Percentiles rank a stretch among this genome's conserved stretches.
Evolutionary conservation across 2,888 invertebrate genomes (phyloP).

Genomic region (Bellardia pandia): DNA sequence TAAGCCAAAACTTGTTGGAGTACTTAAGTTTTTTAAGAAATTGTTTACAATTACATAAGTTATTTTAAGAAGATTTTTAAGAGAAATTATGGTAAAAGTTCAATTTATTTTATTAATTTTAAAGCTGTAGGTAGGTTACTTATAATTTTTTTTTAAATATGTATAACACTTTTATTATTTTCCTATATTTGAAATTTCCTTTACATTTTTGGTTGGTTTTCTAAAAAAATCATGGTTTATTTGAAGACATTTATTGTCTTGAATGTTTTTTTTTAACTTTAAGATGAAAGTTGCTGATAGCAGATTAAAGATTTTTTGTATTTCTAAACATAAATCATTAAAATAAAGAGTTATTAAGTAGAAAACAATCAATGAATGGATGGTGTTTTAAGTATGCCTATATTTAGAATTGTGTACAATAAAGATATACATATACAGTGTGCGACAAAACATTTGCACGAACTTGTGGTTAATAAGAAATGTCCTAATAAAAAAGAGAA

Average conservation of each 20-base stretch:
- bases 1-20: no score
- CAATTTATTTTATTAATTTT: no score
- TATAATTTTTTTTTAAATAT: background rate
- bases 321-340: background rate
- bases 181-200: background rate
- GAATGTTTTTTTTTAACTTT: background rate
- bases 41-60: no score
- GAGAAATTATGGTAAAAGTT: no score
- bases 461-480: no score
- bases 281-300: constrained; percentile 31
- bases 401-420: constrained; percentile 3
- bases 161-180: constrained; percentile 2
- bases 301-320: background rate
- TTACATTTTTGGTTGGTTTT: background rate
- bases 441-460: no score
- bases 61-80: no score
- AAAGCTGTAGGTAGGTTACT: background rate
- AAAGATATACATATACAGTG: no score
- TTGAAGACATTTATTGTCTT: background rate
- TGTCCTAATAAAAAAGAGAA: no score
- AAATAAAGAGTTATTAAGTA: background rate
- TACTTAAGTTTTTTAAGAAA: background rate
- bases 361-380: background rate
- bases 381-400: background rate
- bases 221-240: background rate